These are phyloP conservation scores for Punctoribates punctum DNA, from an alignment of 2,888 invertebrate genomes.

Conservation along the genomic window DNA sequence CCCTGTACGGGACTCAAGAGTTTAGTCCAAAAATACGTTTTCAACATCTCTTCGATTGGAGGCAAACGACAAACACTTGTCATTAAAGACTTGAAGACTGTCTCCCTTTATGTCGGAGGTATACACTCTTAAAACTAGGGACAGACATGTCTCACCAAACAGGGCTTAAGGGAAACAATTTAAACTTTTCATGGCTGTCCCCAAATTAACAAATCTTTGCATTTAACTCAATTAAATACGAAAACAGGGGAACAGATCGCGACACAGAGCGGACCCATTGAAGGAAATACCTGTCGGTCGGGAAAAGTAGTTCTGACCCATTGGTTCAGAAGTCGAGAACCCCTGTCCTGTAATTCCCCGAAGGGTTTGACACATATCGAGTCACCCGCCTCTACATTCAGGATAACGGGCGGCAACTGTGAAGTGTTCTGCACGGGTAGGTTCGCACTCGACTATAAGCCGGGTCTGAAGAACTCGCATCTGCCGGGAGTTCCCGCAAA, in stretches of 20 bases:
- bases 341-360: not conserved
- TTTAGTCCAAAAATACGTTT: not conserved
- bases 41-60: not conserved
- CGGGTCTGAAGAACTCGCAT: not conserved
- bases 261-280: slow-evolving; percentile 6
- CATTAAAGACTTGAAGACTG: slow-evolving; percentile 1
- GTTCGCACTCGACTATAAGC: not conserved
- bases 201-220: not conserved
- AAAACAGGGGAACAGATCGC: not conserved
- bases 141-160: too few species aligned
- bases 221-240: not conserved
- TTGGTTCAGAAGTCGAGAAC: slow-evolving; percentile 3
- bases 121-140: not conserved
- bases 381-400: not conserved
- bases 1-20: slow-evolving; percentile 17
- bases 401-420: slow-evolving; percentile 3
- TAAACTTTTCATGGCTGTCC: too few species aligned
- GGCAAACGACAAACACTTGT: not conserved
- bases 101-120: not conserved
- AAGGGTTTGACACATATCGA: not conserved
- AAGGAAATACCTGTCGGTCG: not conserved
- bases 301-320: slow-evolving; percentile 9
- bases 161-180: too few species aligned
- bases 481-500: not conserved
- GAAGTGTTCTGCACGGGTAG: slow-evolving; percentile 15